Conservation (phyloP, 2,113 vertebrate species). For the Turnix velox region DNA sequence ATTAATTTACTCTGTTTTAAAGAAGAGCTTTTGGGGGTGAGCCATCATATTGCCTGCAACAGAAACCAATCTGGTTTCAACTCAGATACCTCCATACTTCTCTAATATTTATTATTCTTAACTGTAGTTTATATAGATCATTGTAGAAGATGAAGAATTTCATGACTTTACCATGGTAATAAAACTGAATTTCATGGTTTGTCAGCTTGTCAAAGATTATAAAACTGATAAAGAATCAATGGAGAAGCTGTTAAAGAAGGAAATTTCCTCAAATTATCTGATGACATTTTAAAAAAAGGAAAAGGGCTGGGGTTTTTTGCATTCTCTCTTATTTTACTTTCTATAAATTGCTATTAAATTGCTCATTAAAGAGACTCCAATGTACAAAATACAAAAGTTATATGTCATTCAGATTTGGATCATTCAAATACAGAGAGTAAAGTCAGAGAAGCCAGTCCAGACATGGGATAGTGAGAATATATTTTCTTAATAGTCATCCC, state of each 20-base stretch:
- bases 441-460: not conserved
- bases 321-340: not conserved
- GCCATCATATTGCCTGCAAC: not conserved
- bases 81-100: not conserved
- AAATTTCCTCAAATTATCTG: not conserved
- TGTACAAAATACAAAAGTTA: not conserved
- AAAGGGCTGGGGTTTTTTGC: not conserved
- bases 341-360: not conserved
- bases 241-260: not conserved
- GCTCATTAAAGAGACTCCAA: not conserved
- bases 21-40: not conserved
- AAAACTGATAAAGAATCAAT: not conserved
- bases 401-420: not conserved
- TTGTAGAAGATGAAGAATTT: not conserved
- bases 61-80: not conserved
- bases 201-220: not conserved
- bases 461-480: not conserved
- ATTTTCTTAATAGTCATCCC: not conserved
- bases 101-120: not conserved
- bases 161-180: not conserved
- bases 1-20: not conserved
- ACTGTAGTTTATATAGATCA: not conserved
- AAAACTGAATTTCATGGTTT: not conserved
- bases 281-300: not conserved
- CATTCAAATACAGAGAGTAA: not conserved